Conservation (phyloP, 2,797 vertebrate species). For the Parauchenoglanis ngamensis region DNA sequence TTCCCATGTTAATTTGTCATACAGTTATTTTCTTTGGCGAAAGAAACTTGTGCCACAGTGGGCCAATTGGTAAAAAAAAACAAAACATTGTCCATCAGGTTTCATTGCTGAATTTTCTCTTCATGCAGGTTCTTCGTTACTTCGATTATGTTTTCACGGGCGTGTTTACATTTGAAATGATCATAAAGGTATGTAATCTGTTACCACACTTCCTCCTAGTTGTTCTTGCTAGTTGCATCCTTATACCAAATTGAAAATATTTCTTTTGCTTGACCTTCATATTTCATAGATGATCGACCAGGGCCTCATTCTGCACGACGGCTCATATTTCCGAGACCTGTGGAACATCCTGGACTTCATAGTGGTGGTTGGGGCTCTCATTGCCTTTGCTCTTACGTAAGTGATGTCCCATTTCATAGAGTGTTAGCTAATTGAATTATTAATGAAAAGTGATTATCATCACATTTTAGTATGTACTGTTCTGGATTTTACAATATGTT, state of each 20-base stretch:
- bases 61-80: too few relatives aligned
- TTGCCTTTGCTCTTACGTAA: constrained; percentile 98
- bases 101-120: constrained; percentile 12
- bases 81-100: background rate
- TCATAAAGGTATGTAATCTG: constrained; percentile 86
- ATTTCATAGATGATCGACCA: constrained; percentile 93
- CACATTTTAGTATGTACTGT: too few relatives aligned
- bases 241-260: background rate
- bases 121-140: constrained; percentile 90
- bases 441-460: background rate
- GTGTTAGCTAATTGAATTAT: background rate
- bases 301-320: constrained; percentile 94
- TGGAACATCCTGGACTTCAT: constrained; percentile 99
- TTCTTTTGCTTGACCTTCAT: background rate
- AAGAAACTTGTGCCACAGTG: background rate
- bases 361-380: constrained; percentile 94
- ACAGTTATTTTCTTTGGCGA: background rate
- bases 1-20: background rate
- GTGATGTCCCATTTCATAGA: constrained; percentile 64
- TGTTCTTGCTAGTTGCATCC: too few relatives aligned
- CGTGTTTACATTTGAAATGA: constrained; percentile 99
- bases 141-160: constrained; percentile 99
- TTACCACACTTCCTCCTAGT: background rate
- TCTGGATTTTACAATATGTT: background rate
- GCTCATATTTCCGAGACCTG: constrained; percentile 96